Percentiles rank a stretch among this genome's conserved stretches.
Conservation (phyloP, 2,888 invertebrate genomes). For the Leptopterna dolabrata region DNA sequence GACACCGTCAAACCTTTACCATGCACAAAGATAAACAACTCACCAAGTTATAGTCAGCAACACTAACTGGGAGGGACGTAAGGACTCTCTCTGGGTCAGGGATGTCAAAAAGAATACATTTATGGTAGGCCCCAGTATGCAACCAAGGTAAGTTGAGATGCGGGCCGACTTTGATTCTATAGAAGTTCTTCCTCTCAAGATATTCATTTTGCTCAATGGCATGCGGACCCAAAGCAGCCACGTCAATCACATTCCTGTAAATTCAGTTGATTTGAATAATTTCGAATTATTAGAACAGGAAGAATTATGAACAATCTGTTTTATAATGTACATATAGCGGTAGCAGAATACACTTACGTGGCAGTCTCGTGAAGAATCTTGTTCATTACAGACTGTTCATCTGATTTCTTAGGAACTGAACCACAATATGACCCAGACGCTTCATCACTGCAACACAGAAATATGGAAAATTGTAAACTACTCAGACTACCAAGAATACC, state of each 20-base stretch:
- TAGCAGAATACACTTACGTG: constrained; percentile 78
- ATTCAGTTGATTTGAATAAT: not conserved
- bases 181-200: constrained; percentile 80
- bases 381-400: constrained; percentile 90
- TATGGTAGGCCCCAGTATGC: constrained; percentile 66
- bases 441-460: constrained; percentile 72
- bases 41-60: constrained; percentile 79
- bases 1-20: no score
- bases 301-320: not conserved
- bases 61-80: constrained; percentile 72
- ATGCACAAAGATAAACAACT: no score
- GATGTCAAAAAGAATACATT: constrained; percentile 74
- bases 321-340: no score
- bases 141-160: constrained; percentile 48
- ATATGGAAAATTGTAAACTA: not conserved
- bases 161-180: constrained; percentile 63
- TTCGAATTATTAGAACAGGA: not conserved
- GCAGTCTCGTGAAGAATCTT: constrained; percentile 91
- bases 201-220: constrained; percentile 90
- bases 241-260: constrained; percentile 86
- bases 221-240: constrained; percentile 90
- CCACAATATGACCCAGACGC: constrained; percentile 73
- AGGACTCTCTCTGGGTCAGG: constrained; percentile 79
- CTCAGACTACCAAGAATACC: no score
- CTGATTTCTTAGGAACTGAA: constrained; percentile 80